Base-by-base conservation (phyloP, 1,140 invertebrate genomes). In the Atopsyche davidsoni region DNA sequence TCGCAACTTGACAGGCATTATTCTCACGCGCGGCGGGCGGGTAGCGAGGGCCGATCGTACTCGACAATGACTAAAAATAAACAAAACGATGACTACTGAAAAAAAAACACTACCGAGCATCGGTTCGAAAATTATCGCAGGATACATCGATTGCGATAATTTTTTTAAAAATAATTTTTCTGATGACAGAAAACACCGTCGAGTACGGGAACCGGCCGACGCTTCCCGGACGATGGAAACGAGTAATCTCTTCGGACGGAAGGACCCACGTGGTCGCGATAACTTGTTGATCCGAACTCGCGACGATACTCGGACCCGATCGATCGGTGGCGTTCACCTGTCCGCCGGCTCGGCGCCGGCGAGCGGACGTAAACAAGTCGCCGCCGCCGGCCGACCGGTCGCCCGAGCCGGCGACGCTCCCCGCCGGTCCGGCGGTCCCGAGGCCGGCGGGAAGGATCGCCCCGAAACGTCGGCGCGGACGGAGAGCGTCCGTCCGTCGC, bases 291-390 rank as follows among this genome's bases (percentile, higher is more conserved):
- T 50, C 22, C 18, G 21, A 22, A n/a, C 4, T 16, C 16, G 46
- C 46, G 46, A 47, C 18, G 40, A 42, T 42, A 42, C 31, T 42
- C 40, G 31, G 36, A 44, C 28, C 9, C 31, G 48, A 50, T 50
- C 48, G 48, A 50, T 50, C 40, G 40, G 48, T 18, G 48, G 48
- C 48, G 32, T 50, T 50, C 48, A 50, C 48, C 48, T 51, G 48
- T 51, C 40, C 44, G 48, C 39, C 16, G 32, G 43, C 25, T 18
- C 24, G 43, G 51, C 44, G 51, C 50, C 50, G 39, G 19, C 31
- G 41, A 51, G 21, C 35, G 17, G 42, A 45, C 41, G 44, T 46
- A 53, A 53, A 53, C 51, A 46, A 46, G 17, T 44, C 36, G 34
- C 25, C 16, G 14, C 19, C 24, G 19, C 21, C 4, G 22, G 36